Evolutionary conservation across 2,797 vertebrate species (phyloP), one percentile per base, ranked within the genome.

Genomic region (Takifugu ocellatus): DNA sequence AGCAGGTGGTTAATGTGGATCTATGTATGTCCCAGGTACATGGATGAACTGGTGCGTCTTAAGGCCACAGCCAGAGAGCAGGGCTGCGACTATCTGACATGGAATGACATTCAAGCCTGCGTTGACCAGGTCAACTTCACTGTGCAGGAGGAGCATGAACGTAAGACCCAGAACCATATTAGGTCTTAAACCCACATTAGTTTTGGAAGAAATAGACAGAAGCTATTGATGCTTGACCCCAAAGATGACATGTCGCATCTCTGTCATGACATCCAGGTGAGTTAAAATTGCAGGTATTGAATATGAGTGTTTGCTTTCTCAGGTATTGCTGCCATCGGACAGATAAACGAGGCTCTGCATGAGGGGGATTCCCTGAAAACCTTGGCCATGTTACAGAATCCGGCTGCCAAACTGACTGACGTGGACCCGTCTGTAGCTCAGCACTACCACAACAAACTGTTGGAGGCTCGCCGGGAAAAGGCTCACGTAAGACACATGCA

Each of bases 101-200:
- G 97, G 97, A 99, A 98, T 21, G 97, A 98, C 87, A 98, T 99
- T 67, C 97, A 99, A 17, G 94, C 94, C 0, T 94, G 91, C 14
- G 81, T 99, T 58, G 96, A 96, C 88, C 93, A 88, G 5, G 95
- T 99, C 82, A 99, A 99, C 74, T 50, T 82, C 69, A 73, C 86
- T 11, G 92, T 99, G 45, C 94, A 87, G 3, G 96, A 99, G 81
- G 97, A 99, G 49, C 96, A 99, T 0, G 94, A 95, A 80, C 88
- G 97, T 99, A 84, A 93, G 95, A 36, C 12, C 33, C 33, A 36
- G 31, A 33, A 33, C 4, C 31, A 9, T 29, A 29, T 5, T 2
- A 33, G 31, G 31, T 2, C 31, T 7, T 9, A 7, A 33, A 33
- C 4, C 3, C 26, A 27, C 26, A 3, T 27, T 31, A 6, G 5